These are phyloP conservation scores for Leptinotarsa undecemlineata DNA, from an alignment of 1,140 invertebrate species.

Conservation along the genomic window DNA sequence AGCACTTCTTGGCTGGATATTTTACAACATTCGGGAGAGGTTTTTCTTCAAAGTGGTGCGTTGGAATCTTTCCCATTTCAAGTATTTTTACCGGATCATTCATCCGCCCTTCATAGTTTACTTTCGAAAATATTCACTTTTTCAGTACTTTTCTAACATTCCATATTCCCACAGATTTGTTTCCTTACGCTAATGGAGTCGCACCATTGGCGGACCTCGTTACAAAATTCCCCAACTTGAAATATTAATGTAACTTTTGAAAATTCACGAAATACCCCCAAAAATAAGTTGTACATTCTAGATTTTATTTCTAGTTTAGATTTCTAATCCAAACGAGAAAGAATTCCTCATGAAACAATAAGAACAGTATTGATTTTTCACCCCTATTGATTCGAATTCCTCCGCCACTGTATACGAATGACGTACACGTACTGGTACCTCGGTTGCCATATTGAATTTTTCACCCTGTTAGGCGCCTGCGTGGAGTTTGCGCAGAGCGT, in stretches of 20 bases:
- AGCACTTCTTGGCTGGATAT: constrained; percentile 56
- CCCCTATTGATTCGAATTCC: neutral
- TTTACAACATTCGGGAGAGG: constrained; percentile 57
- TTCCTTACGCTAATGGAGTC: neutral
- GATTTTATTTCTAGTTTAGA: too few species aligned
- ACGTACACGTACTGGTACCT: neutral
- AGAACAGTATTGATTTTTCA: neutral
- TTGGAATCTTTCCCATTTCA: neutral
- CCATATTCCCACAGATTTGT: neutral
- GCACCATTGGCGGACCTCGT: neutral
- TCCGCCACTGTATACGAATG: neutral
- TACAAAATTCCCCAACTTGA: neutral
- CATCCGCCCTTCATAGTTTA: neutral
- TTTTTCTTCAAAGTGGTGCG: neutral
- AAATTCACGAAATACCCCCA: neutral
- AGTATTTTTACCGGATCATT: neutral
- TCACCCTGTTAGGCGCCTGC: neutral
- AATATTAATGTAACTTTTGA: neutral
- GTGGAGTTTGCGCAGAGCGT: neutral
- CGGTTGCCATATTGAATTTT: constrained; percentile 12
- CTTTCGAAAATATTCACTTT: neutral
- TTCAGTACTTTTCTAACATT: neutral
- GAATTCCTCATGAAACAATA: too few species aligned
- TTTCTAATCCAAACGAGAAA: too few species aligned
- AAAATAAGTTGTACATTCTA: too few species aligned